Percentiles rank a stretch among this genome's conserved stretches.
Conservation (phyloP, 2,797 vertebrate genomes). For the Cottoperca gobio region DNA sequence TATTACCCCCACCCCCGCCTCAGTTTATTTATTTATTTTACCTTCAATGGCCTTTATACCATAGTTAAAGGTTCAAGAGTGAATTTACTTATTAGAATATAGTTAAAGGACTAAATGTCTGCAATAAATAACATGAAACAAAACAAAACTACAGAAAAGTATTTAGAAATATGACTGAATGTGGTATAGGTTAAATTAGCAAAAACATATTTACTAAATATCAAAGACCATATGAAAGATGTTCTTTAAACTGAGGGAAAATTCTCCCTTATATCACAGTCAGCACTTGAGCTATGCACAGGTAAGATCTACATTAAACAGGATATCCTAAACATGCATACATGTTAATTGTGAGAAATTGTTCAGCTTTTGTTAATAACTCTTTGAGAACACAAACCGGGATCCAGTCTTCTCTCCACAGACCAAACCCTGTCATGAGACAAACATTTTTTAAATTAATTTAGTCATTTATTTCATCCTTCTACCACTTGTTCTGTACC, state of each 20-base stretch:
- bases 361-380: constrained; percentile 1
- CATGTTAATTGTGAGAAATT: not conserved
- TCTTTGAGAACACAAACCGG: not conserved
- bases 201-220: not conserved
- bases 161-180: not conserved
- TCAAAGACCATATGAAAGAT: not conserved
- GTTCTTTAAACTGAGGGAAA: not conserved
- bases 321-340: not conserved
- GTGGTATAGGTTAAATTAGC: not conserved
- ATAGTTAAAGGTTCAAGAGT: not conserved
- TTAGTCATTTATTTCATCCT: constrained; percentile 16
- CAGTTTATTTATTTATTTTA: no score
- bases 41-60: no score
- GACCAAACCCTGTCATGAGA: not conserved
- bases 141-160: not conserved
- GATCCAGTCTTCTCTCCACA: not conserved
- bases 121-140: not conserved
- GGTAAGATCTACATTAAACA: not conserved
- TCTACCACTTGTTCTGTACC: constrained; percentile 15
- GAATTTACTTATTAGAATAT: not conserved
- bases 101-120: not conserved
- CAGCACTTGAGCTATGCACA: not conserved
- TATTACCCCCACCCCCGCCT: no score
- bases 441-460: no score
- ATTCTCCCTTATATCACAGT: not conserved